Base-by-base conservation (phyloP, 2,888 invertebrate species). In the Trichopria drosophilae region DNA sequence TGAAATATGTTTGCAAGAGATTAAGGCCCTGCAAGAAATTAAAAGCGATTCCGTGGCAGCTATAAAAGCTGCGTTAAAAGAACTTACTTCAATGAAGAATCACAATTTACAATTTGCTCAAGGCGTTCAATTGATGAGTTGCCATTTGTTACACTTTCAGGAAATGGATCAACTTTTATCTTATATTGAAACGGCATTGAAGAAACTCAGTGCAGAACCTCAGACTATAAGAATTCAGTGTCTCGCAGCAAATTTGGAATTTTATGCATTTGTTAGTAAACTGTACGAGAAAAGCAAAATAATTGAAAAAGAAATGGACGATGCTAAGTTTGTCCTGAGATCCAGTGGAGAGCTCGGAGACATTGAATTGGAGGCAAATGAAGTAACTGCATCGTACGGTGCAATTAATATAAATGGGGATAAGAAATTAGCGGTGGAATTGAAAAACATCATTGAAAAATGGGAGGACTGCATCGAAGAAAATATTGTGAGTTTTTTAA, bases 391-490 rank as follows among this genome's bases (percentile, higher is more conserved):
- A 13, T 60, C 69, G 28, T 73, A 69, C 51, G 63, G 56, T 3
- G 65, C 63, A 35, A 69, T 74, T 36, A 69, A 66, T 42, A 58
- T 72, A 10, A 60, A 57, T n/a, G 62, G 66, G 26, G 68, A 72
- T 39, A 49, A 51, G 2, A 58, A 53, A 12, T 50, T 69, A 10
- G 57, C 59, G 44, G 34, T 34, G 10, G 51, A 54, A 39, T 51
- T 73, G 16, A 44, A 60, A 18, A 37, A 43, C 6, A 50, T 66
- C 7, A 34, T 68, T 7, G 49, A 58, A 5, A 60, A 58, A n/a
- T 75, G 72, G 71, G 61, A 58, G 4, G 49, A 59, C 12, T 63
- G 47, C 15, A 57, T 66, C 4, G 35, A 62, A 3, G 23, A 44
- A 19, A 28, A 61, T 40, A 40, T 62, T n/a, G 72, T 69, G 59